Evolutionary conservation across 2,797 vertebrate genomes (phyloP).

Genomic region (Zalophus californianus): DNA sequence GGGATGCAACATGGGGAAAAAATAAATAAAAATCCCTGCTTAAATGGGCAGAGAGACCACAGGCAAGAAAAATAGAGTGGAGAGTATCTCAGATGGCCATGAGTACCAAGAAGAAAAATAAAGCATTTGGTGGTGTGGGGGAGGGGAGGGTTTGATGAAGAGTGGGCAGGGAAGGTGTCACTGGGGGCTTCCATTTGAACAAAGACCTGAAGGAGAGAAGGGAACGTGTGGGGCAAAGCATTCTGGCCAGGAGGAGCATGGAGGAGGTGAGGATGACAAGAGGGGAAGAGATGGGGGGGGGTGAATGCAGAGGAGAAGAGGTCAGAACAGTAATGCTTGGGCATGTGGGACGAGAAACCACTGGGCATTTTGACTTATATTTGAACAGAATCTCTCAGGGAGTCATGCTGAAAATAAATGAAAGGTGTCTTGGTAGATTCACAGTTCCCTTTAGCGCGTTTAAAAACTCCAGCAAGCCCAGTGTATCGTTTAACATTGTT

Average conservation of each 20-base stretch:
- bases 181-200: background rate
- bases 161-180: too few relatives aligned
- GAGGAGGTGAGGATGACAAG: background rate
- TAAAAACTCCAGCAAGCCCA: background rate
- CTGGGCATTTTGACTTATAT: background rate
- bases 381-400: background rate
- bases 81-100: background rate
- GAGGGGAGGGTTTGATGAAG: too few relatives aligned
- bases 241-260: background rate
- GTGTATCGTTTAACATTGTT: background rate
- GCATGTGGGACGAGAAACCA: background rate
- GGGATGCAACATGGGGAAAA: rapidly evolving
- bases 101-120: background rate
- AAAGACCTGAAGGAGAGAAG: background rate
- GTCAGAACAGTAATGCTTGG: background rate
- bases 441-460: background rate
- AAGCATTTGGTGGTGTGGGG: rapidly evolving
- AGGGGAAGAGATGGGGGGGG: too few relatives aligned
- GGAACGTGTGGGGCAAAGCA: background rate
- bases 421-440: background rate
- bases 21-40: background rate
- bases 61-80: background rate
- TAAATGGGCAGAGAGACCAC: background rate
- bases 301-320: background rate
- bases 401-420: background rate